Evolutionary conservation across 2,797 vertebrate genomes (phyloP).

Genomic region (Schizopygopsis pylzovi): DNA sequence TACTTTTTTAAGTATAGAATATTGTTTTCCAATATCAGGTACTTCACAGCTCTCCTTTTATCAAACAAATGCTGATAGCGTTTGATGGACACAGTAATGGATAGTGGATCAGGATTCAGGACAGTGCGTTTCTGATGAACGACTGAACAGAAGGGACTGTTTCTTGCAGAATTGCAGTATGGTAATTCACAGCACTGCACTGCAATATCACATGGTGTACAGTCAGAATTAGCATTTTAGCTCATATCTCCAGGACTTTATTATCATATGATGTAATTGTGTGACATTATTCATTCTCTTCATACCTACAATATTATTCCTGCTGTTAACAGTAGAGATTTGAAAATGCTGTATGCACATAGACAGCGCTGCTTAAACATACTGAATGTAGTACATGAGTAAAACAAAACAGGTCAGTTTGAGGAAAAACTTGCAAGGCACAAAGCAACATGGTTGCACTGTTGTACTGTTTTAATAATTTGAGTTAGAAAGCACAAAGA

Average conservation of each 20-base stretch:
- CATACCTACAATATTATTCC: background rate
- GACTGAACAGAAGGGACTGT: background rate
- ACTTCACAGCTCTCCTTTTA: background rate
- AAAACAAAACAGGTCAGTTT: background rate
- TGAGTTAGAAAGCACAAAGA: background rate
- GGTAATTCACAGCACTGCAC: background rate
- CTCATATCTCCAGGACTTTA: background rate
- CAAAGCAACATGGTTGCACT: background rate
- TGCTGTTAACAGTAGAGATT: background rate
- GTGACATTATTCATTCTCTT: background rate
- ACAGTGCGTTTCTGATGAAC: conserved; percentile 11
- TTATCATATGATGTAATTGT: too few relatives aligned
- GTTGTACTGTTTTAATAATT: background rate
- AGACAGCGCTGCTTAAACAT: background rate
- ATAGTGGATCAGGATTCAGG: background rate
- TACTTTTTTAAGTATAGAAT: background rate
- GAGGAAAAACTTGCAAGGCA: background rate
- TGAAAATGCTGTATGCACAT: background rate
- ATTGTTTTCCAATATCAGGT: background rate
- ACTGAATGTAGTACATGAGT: background rate
- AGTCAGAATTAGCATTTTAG: conserved; percentile 11
- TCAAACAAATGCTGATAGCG: background rate
- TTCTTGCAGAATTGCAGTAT: background rate
- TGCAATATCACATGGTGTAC: background rate
- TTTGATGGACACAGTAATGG: background rate